Percentiles rank a stretch among this genome's conserved stretches.
These are phyloP conservation scores for Ctena decussata DNA, from an alignment of 2,888 invertebrate species.

Conservation along the genomic window DNA sequence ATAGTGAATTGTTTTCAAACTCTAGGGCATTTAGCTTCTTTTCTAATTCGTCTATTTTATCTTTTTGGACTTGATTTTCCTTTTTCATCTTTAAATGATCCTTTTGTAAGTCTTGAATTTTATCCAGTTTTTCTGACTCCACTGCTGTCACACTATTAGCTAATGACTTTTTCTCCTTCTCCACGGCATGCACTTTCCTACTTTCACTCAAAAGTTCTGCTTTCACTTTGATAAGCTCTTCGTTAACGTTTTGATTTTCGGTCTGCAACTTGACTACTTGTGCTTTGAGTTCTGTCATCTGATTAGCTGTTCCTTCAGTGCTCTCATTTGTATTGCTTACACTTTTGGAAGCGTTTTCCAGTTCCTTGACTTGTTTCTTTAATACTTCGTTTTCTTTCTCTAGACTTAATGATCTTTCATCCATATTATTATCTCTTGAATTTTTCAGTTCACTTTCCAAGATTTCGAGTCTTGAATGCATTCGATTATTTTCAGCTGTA, in stretches of 20 bases:
- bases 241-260: constrained; percentile 68
- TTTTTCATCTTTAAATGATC: constrained; percentile 65
- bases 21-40: constrained; percentile 63
- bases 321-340: not conserved
- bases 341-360: constrained; percentile 19
- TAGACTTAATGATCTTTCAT: constrained; percentile 43
- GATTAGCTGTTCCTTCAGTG: constrained; percentile 22
- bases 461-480: constrained; percentile 68
- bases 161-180: constrained; percentile 64
- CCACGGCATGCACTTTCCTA: constrained; percentile 66
- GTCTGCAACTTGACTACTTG: constrained; percentile 69
- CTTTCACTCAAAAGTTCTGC: constrained; percentile 67
- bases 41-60: constrained; percentile 48
- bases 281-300: constrained; percentile 65
- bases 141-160: constrained; percentile 49
- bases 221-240: constrained; percentile 75
- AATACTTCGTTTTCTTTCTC: constrained; percentile 68
- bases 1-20: constrained; percentile 66
- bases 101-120: constrained; percentile 54
- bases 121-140: constrained; percentile 63
- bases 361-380: constrained; percentile 53
- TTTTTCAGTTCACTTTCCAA: constrained; percentile 49
- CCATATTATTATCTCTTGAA: constrained; percentile 20
- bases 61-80: constrained; percentile 47
- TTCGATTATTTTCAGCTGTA: constrained; percentile 71